Percentiles rank a stretch among this genome's conserved stretches.
Evolutionary conservation across 2,888 invertebrate genomes (phyloP).

Genomic region (Dermolepida albohirtum): DNA sequence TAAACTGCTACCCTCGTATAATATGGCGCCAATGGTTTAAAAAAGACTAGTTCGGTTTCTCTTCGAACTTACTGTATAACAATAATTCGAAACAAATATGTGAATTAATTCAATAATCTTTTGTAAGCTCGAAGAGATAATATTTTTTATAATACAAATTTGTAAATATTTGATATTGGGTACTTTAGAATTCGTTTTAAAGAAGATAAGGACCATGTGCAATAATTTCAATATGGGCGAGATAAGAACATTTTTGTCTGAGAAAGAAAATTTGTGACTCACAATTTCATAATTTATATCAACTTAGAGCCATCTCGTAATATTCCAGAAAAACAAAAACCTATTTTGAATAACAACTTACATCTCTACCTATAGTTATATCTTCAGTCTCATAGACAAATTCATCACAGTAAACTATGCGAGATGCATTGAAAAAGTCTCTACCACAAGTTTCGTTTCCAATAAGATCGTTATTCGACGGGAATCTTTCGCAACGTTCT

Average conservation of each 20-base stretch:
- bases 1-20: too few relatives aligned
- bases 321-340: slow-evolving; percentile 1
- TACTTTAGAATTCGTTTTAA: too few relatives aligned
- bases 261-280: not conserved
- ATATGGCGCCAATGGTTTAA: too few relatives aligned
- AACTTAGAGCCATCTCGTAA: not conserved
- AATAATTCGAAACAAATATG: too few relatives aligned
- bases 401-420: slow-evolving; percentile 40
- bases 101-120: too few relatives aligned
- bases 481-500: slow-evolving; percentile 53
- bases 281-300: not conserved
- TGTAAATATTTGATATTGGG: too few relatives aligned
- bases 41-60: too few relatives aligned
- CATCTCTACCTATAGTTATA: slow-evolving; percentile 48
- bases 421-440: slow-evolving; percentile 40
- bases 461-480: slow-evolving; percentile 21
- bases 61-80: too few relatives aligned
- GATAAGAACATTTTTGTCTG: not conserved
- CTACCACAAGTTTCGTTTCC: slow-evolving; percentile 38
- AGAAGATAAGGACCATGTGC: too few relatives aligned
- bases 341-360: slow-evolving; percentile 35
- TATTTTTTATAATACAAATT: too few relatives aligned
- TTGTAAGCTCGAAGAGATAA: too few relatives aligned
- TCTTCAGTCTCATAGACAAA: slow-evolving; percentile 49
- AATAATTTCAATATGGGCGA: too few relatives aligned